A percentile compares a stretch with the other conserved stretches of the same genome.
Evolutionary conservation across 2,888 invertebrate genomes (phyloP).

Genomic region (Pristionchus mayeri): DNA sequence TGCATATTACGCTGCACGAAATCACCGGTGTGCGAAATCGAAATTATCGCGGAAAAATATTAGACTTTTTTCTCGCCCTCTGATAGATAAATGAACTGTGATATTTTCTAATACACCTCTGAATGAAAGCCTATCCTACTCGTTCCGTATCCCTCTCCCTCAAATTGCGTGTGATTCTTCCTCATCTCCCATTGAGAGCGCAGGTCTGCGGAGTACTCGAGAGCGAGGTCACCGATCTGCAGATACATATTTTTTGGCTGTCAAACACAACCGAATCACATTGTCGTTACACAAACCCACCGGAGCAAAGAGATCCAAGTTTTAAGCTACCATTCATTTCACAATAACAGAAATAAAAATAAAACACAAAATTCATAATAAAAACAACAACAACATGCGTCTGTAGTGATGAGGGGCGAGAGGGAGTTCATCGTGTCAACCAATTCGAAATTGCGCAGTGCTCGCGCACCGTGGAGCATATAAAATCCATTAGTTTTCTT

Average conservation of each 20-base stretch:
- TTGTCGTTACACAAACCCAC: no score
- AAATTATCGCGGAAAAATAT: no score
- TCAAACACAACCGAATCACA: no score
- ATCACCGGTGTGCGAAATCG: no score
- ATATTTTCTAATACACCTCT: no score
- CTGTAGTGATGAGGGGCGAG: conserved; percentile 61
- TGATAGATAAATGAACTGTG: no score
- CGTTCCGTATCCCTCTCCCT: background rate
- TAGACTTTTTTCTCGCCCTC: no score
- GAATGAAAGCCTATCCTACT: no score
- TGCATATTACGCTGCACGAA: no score
- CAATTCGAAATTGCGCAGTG: conserved; percentile 91
- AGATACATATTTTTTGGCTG: conserved; percentile 47
- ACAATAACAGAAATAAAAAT: conserved; percentile 51
- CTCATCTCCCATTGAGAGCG: conserved; percentile 94
- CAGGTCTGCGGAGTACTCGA: conserved; percentile 98
- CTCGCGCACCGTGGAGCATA: conserved; percentile 96
- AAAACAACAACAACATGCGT: conserved; percentile 54
- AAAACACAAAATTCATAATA: background rate
- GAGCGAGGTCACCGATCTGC: conserved; percentile 83
- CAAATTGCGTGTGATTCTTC: conserved; percentile 88
- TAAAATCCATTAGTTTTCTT: conserved; percentile 79
- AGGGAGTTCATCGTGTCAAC: conserved; percentile 83
- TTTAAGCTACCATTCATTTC: no score
- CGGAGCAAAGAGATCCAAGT: no score